Evolutionary conservation across 2,888 invertebrate species (phyloP), one percentile per base, ranked within the genome.

Genomic region (Aspidiotus rigidus): DNA sequence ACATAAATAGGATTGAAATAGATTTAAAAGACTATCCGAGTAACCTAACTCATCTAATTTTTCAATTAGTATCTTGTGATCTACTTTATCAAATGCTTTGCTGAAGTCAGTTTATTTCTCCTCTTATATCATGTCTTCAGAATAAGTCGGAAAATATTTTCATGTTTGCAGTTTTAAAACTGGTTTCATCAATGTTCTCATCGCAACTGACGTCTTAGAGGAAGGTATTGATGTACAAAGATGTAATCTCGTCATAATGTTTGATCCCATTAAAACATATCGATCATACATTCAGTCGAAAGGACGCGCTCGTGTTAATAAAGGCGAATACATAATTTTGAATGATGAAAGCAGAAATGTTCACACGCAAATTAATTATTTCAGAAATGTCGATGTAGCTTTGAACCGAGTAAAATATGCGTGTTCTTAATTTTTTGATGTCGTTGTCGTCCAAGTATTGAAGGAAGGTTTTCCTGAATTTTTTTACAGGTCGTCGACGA

Each of bases 211-310:
- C 76, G 89, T 95, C 0, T 80, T 95, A 41, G 95, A 95, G 77
- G 95, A 95, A 79, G 94, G 94, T 0, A 84, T 94, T 9, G 93
- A 95, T 78, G 83, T 95, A 41, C 88, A 87, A 5, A 83, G 84
- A 41, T 97, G 96, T 76, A 86, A 88, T 72, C 78, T 91, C 54
- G 88, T 95, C 0, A 75, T 94, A 16, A 83, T 88, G 63, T 90
- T 86, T 76, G 90, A 92, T 76, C 76, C 79, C 1, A 83, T 89
- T 0, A 76, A 80, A 64, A 86, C 89, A 74, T 90, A 89, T 74
- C 81, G 90, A 62, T 87, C 90, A 0, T 96, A 94, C 76, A 84
- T 95, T 54, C 93, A 94, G 78, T 89, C 92, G 71, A 93, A 93
- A 83, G 93, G 92, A 74, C 83, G 96, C 69, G 95, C 95, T 0